Base-by-base conservation (phyloP, 2,888 invertebrate species). In the Stenichneumon culpator region DNA sequence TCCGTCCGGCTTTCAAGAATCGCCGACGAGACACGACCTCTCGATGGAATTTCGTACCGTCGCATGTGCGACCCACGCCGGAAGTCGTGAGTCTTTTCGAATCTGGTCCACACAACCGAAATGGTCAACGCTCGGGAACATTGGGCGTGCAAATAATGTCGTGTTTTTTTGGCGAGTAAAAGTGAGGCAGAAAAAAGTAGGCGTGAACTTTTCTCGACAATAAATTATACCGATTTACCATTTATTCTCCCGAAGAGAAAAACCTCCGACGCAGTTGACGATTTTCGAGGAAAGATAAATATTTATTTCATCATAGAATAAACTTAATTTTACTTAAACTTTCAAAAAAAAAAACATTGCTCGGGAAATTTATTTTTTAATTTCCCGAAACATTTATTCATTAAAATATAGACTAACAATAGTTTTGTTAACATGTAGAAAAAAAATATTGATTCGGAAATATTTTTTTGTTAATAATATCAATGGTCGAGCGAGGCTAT, bases 71-170 rank as follows among this genome's bases (percentile, higher is more conserved):
- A 69, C 73, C 73, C 44, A 44, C 44, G 79, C 84, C 84, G 84
- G 84, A 84, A 84, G 78, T 84, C 81, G 16, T 44, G 63, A 74
- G n/a, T 60, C 69, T 36, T 47, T 78, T 54, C 25, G 67, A 65
- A 84, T 77, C 65, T 80, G 68, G 72, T 63, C 28, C 70, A 65
- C 70, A 50, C 47, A 69, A 7, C 47, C 25, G 28, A 63, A 74
- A 25, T n/a, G n/a, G 9, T 63, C 39, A 25, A 44, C 3, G 36
- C 63, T 28, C 14, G 7, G 14, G 44, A 25, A 63, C 28, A 47
- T 74, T 63, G 57, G 57, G 22, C 39, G 36, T 25, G 63, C 11
- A 28, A 22, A 47, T 47, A 74, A 74, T 19, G 63, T 19, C 44
- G 28, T 63, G 16, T 57, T 4, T 1, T 1, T 60, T n/a, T 9